Evolutionary conservation across 2,888 invertebrate species (phyloP).

Genomic region (Trichogramma evanescens): DNA sequence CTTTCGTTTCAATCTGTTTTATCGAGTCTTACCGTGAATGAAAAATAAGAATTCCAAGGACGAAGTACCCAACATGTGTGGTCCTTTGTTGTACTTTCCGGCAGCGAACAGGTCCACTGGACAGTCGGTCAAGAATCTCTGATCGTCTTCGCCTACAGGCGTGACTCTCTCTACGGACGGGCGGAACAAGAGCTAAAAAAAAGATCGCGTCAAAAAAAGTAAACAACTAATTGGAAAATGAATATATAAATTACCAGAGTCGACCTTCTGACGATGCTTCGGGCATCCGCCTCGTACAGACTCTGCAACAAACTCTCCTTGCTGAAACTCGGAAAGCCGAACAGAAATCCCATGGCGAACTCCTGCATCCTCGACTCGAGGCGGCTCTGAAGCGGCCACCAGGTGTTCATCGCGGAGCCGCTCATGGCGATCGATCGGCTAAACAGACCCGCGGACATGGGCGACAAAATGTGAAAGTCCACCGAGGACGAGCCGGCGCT

Average conservation of each 20-base stretch:
- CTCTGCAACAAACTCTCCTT: conserved; percentile 5
- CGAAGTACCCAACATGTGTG: conserved; percentile 47
- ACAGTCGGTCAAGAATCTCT: conserved; percentile 48
- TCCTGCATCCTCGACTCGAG: conserved; percentile 15
- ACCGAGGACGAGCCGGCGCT: conserved; percentile 49
- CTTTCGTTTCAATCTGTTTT: too few species aligned
- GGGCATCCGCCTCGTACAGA: background rate
- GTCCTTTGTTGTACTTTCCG: conserved; percentile 50
- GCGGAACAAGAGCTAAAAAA: conserved; percentile 36
- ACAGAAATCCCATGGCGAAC: conserved; percentile 20
- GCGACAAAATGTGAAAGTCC: conserved; percentile 26
- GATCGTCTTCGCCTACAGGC: conserved; percentile 43
- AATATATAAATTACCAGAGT: too few species aligned
- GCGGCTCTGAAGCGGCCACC: conserved; percentile 25
- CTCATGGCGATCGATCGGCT: conserved; percentile 25
- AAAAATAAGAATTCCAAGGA: too few species aligned
- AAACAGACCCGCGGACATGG: conserved; percentile 26
- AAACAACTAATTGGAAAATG: too few species aligned
- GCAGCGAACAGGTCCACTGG: conserved; percentile 44
- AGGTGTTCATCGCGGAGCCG: conserved; percentile 24
- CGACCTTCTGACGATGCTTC: background rate
- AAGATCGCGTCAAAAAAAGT: background rate
- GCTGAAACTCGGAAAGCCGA: conserved; percentile 4
- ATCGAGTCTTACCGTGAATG: too few species aligned
- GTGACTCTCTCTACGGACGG: conserved; percentile 49